Percentiles rank a stretch among this genome's conserved stretches.
phyloP scores from a whole-genome alignment of 2,888 invertebrate species.

The Standfussiana lucernea region DNA sequence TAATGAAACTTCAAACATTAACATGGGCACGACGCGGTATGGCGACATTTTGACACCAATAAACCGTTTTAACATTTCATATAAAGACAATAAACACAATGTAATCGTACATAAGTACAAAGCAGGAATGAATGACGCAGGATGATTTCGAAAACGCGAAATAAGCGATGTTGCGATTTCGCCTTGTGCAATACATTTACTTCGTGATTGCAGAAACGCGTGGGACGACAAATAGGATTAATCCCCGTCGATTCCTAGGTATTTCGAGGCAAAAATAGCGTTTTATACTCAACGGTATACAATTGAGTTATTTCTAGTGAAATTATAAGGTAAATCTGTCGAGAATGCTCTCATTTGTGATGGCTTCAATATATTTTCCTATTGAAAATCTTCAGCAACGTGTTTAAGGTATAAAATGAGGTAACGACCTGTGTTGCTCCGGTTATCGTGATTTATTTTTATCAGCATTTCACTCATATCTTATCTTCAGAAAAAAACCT shows the following conservation, averaged over 20 bases:
- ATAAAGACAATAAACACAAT: slow-evolving; percentile 72
- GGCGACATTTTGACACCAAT: slow-evolving; percentile 66
- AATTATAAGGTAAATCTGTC: slow-evolving; percentile 59
- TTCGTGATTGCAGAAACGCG: slow-evolving; percentile 88
- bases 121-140: slow-evolving; percentile 87
- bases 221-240: slow-evolving; percentile 89
- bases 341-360: slow-evolving; percentile 41
- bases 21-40: slow-evolving; percentile 38
- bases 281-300: slow-evolving; percentile 50
- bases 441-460: slow-evolving; percentile 71
- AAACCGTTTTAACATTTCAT: slow-evolving; percentile 68
- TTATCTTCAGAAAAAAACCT: slow-evolving; percentile 78
- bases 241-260: slow-evolving; percentile 82
- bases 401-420: slow-evolving; percentile 42
- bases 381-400: slow-evolving; percentile 34
- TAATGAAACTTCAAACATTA: slow-evolving; percentile 49
- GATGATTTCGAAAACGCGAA: slow-evolving; percentile 90
- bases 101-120: slow-evolving; percentile 78
- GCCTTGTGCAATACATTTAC: slow-evolving; percentile 87
- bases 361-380: slow-evolving; percentile 25
- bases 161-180: slow-evolving; percentile 89
- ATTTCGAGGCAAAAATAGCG: slow-evolving; percentile 72
- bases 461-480: slow-evolving; percentile 86
- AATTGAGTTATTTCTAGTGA: slow-evolving; percentile 50
- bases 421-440: slow-evolving; percentile 65